Percentiles rank a stretch among this genome's conserved stretches.
Conservation (phyloP, 2,113 vertebrate genomes). For the Euleptes europaea region DNA sequence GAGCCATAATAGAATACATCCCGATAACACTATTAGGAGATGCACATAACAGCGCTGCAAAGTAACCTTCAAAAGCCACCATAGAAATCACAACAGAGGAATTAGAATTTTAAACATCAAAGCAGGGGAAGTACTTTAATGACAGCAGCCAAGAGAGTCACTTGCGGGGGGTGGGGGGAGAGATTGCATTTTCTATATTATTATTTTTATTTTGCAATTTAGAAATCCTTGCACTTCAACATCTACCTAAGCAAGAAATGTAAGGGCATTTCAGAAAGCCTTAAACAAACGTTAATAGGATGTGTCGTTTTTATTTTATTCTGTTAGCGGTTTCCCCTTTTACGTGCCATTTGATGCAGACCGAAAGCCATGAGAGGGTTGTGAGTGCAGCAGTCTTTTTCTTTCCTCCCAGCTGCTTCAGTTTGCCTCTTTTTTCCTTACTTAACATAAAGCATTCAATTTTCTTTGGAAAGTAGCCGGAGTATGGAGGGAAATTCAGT, state of each 20-base stretch:
- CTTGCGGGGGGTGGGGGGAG: conserved; percentile 6
- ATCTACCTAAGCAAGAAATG: conserved; percentile 43
- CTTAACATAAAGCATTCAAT: conserved; percentile 59
- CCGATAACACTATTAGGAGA: conserved; percentile 61
- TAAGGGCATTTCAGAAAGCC: conserved; percentile 51
- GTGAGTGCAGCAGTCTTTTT: neutral
- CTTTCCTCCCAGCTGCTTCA: conserved; percentile 30
- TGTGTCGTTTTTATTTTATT: conserved; percentile 47
- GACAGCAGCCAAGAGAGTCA: conserved; percentile 21
- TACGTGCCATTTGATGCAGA: conserved; percentile 17
- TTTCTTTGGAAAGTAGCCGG: conserved; percentile 50
- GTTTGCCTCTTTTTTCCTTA: conserved; percentile 31
- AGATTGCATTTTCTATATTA: conserved; percentile 1
- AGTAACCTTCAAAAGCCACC: conserved; percentile 63
- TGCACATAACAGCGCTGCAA: conserved; percentile 55
- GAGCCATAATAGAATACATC: conserved; percentile 40
- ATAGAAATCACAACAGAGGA: conserved; percentile 67
- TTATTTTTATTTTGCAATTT: neutral
- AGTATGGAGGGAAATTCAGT: conserved; percentile 46
- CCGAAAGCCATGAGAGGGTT: conserved; percentile 43
- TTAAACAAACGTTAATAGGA: conserved; percentile 47
- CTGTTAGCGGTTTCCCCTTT: conserved; percentile 25
- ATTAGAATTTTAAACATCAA: conserved; percentile 68
- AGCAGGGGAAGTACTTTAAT: conserved; percentile 54
- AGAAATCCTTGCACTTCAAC: conserved; percentile 43